Evolutionary conservation across 2,888 invertebrate genomes (phyloP).

Genomic region (Diplazon laetatorius): DNA sequence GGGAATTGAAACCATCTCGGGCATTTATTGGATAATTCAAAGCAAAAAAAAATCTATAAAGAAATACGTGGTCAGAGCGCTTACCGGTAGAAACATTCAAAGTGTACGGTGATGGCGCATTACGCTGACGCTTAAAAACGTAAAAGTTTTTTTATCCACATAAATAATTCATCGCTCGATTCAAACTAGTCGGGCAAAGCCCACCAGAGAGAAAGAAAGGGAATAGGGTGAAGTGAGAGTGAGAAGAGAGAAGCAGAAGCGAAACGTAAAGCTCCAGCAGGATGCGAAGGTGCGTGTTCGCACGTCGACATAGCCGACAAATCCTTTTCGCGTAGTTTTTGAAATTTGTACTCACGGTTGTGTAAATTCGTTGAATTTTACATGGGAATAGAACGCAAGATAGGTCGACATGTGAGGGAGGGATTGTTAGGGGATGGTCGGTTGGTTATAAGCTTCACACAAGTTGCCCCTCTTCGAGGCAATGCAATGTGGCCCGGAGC

Average conservation of each 20-base stretch:
- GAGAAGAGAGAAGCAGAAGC: conserved; percentile 2
- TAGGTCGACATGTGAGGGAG: too few relatives aligned
- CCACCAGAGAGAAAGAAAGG: conserved; percentile 23
- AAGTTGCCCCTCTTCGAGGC: background rate
- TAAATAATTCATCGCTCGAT: conserved; percentile 76
- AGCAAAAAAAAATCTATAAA: conserved; percentile 48
- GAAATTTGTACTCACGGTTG: conserved; percentile 78
- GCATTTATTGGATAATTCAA: conserved; percentile 14
- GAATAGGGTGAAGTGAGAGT: conserved; percentile 8
- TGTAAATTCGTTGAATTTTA: conserved; percentile 70
- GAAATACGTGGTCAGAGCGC: conserved; percentile 8
- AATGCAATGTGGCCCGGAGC: conserved; percentile 9
- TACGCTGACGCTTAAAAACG: conserved; percentile 71
- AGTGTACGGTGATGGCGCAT: conserved; percentile 52
- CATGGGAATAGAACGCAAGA: conserved; percentile 29
- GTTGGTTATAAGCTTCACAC: conserved; percentile 18
- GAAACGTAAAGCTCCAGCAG: background rate
- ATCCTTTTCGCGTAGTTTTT: conserved; percentile 73
- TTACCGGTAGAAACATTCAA: conserved; percentile 13
- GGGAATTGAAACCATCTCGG: background rate
- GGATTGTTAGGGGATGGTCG: too few relatives aligned
- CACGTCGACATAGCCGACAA: conserved; percentile 60
- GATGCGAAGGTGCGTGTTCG: conserved; percentile 29
- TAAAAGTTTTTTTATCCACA: conserved; percentile 69
- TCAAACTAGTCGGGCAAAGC: conserved; percentile 47